A percentile compares a stretch with the other conserved stretches of the same genome.
Evolutionary conservation across 2,888 invertebrate species (phyloP).

Genomic region (Watsonalla cultraria): DNA sequence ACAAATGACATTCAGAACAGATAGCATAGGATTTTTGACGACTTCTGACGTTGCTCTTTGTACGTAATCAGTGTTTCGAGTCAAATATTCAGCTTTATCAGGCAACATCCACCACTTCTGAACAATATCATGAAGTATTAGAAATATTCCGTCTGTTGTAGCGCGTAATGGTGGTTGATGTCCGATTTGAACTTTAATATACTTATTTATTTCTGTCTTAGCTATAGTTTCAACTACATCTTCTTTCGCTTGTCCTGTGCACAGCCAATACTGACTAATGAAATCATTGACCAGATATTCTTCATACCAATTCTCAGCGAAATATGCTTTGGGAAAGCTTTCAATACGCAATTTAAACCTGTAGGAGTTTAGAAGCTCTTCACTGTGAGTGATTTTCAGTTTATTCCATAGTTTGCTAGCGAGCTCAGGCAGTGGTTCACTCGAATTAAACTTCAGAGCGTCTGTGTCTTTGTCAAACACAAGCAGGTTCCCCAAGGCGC

Average conservation of each 20-base stretch:
- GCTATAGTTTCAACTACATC: neutral
- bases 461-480: slow-evolving; percentile 20
- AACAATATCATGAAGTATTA: slow-evolving; percentile 13
- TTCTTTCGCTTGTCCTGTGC: slow-evolving; percentile 7
- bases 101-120: slow-evolving; percentile 14
- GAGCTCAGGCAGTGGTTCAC: slow-evolving; percentile 15
- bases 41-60: neutral
- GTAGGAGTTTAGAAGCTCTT: neutral
- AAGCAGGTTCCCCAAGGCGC: slow-evolving; percentile 35
- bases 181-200: slow-evolving; percentile 9
- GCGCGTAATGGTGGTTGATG: neutral
- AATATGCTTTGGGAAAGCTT: neutral
- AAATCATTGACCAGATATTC: slow-evolving; percentile 4
- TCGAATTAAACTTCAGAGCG: slow-evolving; percentile 23
- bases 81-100: slow-evolving; percentile 2
- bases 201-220: slow-evolving; percentile 2
- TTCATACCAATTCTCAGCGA: slow-evolving; percentile 1
- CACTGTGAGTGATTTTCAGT: neutral
- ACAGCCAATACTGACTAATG: slow-evolving; percentile 5
- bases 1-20: neutral
- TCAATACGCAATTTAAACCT: neutral
- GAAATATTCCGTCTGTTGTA: slow-evolving; percentile 10
- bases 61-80: slow-evolving; percentile 1
- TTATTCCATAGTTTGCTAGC: slow-evolving; percentile 18
- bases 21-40: neutral